A percentile compares a stretch with the other conserved stretches of the same genome.
These are phyloP conservation scores for Bucco capensis DNA, from an alignment of 2,113 vertebrate genomes.

Conservation along the genomic window DNA sequence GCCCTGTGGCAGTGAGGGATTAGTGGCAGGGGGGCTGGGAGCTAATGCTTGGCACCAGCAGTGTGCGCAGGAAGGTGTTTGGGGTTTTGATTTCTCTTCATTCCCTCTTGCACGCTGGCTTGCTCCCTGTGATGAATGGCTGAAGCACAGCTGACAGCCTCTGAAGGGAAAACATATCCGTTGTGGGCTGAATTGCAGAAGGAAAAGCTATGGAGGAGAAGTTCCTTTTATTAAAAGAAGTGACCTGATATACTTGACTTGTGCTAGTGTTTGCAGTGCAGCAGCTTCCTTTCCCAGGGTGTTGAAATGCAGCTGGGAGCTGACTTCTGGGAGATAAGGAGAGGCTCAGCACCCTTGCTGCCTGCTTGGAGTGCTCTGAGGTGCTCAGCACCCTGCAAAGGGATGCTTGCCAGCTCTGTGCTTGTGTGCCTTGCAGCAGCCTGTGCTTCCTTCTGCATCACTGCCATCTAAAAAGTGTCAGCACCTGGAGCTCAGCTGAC, in stretches of 20 bases:
- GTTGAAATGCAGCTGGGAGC: not conserved
- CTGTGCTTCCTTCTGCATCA: not conserved
- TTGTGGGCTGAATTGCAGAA: not conserved
- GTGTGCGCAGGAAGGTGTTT: not conserved
- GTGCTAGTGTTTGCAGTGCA: not conserved
- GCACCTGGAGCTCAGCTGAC: constrained; percentile 52
- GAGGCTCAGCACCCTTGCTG: not conserved
- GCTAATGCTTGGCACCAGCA: fast-evolving
- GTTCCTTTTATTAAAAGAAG: not conserved
- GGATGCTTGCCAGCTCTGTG: not conserved
- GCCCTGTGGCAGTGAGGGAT: not conserved
- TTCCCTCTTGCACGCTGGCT: not conserved
- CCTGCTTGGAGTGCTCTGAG: not conserved
- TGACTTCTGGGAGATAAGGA: not conserved
- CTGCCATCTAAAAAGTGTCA: not conserved
- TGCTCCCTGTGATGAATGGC: not conserved
- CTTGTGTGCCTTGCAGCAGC: not conserved
- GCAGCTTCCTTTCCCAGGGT: not conserved
- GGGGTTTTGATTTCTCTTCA: not conserved
- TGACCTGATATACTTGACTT: not conserved
- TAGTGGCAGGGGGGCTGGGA: fast-evolving
- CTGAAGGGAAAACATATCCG: fast-evolving
- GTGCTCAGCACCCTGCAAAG: not conserved
- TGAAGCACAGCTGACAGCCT: not conserved
- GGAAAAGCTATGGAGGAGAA: not conserved